Evolutionary conservation across 2,797 vertebrate species (phyloP).

Genomic region (Telmatherina bonti): DNA sequence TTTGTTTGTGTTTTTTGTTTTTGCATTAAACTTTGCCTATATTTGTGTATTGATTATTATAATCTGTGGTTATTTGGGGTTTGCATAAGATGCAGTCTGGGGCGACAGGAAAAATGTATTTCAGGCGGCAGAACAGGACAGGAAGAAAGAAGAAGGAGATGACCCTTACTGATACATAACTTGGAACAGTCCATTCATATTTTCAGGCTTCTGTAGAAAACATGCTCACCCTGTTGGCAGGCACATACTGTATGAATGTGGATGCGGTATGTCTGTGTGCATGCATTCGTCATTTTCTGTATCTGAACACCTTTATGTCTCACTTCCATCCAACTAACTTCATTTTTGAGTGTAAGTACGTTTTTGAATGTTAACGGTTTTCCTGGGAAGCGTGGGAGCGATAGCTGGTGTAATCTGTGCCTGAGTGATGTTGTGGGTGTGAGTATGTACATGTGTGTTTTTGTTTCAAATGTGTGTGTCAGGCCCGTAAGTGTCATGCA

Average conservation of each 20-base stretch:
- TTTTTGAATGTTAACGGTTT: conserved; percentile 37
- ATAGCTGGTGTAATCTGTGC: conserved; percentile 11
- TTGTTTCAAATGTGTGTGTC: conserved; percentile 21
- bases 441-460: conserved; percentile 19
- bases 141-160: conserved; percentile 61
- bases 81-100: conserved; percentile 50
- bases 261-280: conserved; percentile 27
- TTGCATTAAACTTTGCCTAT: conserved; percentile 85
- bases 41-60: conserved; percentile 70
- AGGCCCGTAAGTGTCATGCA: conserved; percentile 67
- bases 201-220: conserved; percentile 32
- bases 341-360: conserved; percentile 36
- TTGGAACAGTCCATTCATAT: conserved; percentile 45
- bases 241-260: conserved; percentile 68
- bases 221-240: conserved; percentile 57
- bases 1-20: conserved; percentile 81
- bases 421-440: conserved; percentile 8
- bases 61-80: conserved; percentile 64
- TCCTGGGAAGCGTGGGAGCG: conserved; percentile 49
- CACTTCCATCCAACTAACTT: conserved; percentile 56
- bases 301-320: conserved; percentile 54
- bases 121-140: conserved; percentile 50
- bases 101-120: conserved; percentile 56
- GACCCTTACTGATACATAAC: conserved; percentile 56
- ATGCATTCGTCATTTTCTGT: conserved; percentile 36